Evolutionary conservation across 1,140 invertebrate genomes (phyloP).

Genomic region (Drosophila nigrodunni): DNA sequence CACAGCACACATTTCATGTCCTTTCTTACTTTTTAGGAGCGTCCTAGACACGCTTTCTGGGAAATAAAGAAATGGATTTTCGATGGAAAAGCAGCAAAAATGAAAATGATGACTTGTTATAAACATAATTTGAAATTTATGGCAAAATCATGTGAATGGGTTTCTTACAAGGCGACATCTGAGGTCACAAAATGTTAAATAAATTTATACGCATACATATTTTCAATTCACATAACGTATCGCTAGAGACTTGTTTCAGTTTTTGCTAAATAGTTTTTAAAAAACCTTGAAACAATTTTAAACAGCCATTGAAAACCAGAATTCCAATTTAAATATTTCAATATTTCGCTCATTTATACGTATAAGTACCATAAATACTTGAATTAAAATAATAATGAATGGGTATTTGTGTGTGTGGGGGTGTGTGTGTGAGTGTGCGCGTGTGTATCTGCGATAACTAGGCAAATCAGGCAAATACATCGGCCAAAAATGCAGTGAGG

Average conservation of each 20-base stretch:
- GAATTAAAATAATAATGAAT: neutral
- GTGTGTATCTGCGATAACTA: slow-evolving; percentile 28
- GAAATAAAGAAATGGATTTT: slow-evolving; percentile 14
- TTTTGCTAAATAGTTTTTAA: neutral
- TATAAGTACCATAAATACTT: slow-evolving; percentile 15
- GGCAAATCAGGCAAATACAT: slow-evolving; percentile 43
- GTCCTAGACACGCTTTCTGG: neutral
- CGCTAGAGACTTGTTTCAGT: neutral
- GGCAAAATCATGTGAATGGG: slow-evolving; percentile 39
- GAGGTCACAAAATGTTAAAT: slow-evolving; percentile 24
- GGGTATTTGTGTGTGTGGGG: neutral
- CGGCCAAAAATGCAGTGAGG: slow-evolving; percentile 30
- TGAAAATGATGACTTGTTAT: slow-evolving; percentile 44
- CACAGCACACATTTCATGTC: neutral
- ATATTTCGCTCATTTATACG: neutral
- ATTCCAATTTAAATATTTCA: slow-evolving; percentile 23
- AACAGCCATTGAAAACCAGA: neutral
- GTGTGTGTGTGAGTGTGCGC: neutral
- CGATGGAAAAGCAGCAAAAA: slow-evolving; percentile 7
- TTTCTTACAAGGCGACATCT: slow-evolving; percentile 19
- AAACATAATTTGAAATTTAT: slow-evolving; percentile 44
- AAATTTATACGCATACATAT: neutral
- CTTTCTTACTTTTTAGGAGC: neutral
- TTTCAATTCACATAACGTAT: neutral
- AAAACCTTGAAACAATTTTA: neutral